Percentiles rank a stretch among this genome's conserved stretches.
Conservation (phyloP, 2,888 invertebrate species). For the Eristalis intricaria region DNA sequence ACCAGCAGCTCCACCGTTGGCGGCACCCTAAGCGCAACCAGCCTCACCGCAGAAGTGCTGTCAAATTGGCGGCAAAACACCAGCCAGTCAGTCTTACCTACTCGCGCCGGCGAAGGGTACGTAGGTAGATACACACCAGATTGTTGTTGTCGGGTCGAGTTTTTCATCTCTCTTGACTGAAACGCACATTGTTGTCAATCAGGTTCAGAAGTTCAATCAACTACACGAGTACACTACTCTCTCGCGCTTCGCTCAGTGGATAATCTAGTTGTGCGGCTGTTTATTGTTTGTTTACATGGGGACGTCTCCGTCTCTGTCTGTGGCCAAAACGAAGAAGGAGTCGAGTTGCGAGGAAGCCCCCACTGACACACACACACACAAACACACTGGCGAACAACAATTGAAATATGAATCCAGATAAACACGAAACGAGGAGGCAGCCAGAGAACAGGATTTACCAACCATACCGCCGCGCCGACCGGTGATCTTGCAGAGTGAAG, state of each 20-base stretch:
- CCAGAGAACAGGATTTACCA: constrained; percentile 56
- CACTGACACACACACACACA: constrained; percentile 23
- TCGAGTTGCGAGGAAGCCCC: neutral
- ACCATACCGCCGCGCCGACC: constrained; percentile 6
- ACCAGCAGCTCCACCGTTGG: neutral
- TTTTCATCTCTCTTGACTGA: constrained; percentile 57
- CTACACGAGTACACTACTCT: constrained; percentile 22
- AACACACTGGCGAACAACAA: neutral
- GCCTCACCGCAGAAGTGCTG: constrained; percentile 3
- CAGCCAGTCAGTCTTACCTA: constrained; percentile 1
- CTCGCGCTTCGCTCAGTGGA: constrained; percentile 19
- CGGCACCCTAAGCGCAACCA: neutral
- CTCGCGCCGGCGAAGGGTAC: constrained; percentile 5
- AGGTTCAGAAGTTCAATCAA: constrained; percentile 72
- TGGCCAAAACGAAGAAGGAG: neutral
- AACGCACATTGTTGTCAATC: constrained; percentile 72
- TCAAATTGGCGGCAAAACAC: constrained; percentile 56
- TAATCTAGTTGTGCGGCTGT: constrained; percentile 66
- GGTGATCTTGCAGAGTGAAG: neutral
- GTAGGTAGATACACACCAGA: constrained; percentile 35
- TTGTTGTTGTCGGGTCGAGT: constrained; percentile 69
- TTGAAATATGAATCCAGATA: constrained; percentile 59
- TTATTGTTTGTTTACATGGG: constrained; percentile 64
- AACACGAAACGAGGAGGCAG: constrained; percentile 1
- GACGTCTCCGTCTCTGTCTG: neutral